A percentile compares a stretch with the other conserved stretches of the same genome.
phyloP scores from a whole-genome alignment of 2,113 vertebrate species.

The Asarcornis scutulata region DNA sequence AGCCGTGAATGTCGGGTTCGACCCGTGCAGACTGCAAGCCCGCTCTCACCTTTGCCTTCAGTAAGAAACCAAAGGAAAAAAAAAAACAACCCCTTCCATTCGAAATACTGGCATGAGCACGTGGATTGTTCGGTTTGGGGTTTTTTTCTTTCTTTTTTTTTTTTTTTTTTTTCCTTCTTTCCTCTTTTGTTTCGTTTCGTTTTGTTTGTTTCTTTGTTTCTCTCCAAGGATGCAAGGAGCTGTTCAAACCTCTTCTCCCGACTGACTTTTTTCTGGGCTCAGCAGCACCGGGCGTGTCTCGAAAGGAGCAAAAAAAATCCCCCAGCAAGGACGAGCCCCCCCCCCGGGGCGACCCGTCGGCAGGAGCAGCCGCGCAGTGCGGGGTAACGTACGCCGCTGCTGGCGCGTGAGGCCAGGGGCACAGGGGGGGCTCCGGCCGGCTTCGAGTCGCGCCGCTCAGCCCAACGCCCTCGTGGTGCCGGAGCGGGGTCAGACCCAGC shows the following conservation, averaged over 20 bases:
- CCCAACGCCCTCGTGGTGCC: no score
- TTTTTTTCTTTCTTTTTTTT: no score
- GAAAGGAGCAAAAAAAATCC: not conserved
- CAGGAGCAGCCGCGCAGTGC: not conserved
- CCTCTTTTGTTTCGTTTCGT: no score
- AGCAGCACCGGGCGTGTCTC: not conserved
- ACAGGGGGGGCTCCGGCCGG: not conserved
- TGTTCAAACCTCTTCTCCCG: not conserved
- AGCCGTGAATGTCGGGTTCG: not conserved
- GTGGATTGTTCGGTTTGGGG: not conserved
- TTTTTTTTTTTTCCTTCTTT: no score
- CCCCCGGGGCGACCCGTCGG: not conserved
- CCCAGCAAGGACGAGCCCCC: not conserved
- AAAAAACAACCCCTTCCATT: not conserved
- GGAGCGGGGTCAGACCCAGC: not conserved
- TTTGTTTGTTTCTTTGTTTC: not conserved
- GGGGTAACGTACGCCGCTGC: not conserved
- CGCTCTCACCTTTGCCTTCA: constrained; percentile 76
- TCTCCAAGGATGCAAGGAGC: not conserved
- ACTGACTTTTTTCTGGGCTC: not conserved
- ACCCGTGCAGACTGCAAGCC: constrained; percentile 45
- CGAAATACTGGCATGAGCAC: not conserved
- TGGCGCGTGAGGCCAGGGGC: not conserved
- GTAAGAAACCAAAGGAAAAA: constrained; percentile 78
- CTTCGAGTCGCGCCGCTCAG: no score